phyloP scores from a whole-genome alignment of 2,113 vertebrate species.

The Ptychochromis oligacanthus region DNA sequence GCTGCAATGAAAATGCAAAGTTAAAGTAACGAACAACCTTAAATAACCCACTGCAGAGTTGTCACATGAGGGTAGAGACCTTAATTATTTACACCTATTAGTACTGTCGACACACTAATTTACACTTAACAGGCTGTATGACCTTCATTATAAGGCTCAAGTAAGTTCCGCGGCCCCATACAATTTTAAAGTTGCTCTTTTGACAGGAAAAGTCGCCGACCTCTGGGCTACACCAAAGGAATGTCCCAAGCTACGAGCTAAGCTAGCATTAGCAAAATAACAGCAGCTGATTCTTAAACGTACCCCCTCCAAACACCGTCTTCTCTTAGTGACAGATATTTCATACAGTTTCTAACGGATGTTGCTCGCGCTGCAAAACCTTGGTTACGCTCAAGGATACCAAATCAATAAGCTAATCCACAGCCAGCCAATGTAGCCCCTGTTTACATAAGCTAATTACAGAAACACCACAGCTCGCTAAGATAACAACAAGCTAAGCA shows the following conservation, averaged over 20 bases:
- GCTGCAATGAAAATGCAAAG: too few species aligned
- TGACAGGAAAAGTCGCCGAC: background rate
- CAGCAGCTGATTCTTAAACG: background rate
- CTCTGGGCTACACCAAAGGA: background rate
- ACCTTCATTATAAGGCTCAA: background rate
- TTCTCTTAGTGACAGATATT: background rate
- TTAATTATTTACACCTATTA: background rate
- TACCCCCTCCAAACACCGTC: background rate
- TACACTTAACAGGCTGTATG: background rate
- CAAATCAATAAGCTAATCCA: background rate
- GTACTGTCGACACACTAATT: background rate
- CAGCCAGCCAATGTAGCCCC: background rate
- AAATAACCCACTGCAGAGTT: too few species aligned
- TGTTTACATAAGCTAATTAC: constrained; percentile 35
- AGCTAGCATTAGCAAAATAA: constrained; percentile 24
- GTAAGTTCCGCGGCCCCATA: background rate
- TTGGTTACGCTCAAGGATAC: background rate
- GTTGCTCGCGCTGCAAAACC: background rate
- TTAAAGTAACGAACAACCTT: too few species aligned
- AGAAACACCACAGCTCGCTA: constrained; percentile 14
- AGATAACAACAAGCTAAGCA: background rate
- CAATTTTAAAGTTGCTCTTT: background rate
- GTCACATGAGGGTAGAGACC: too few species aligned
- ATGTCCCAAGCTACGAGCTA: background rate
- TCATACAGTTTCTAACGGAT: background rate